Base-by-base conservation (phyloP, 1,140 invertebrate species). In the Ceratina australensis region DNA sequence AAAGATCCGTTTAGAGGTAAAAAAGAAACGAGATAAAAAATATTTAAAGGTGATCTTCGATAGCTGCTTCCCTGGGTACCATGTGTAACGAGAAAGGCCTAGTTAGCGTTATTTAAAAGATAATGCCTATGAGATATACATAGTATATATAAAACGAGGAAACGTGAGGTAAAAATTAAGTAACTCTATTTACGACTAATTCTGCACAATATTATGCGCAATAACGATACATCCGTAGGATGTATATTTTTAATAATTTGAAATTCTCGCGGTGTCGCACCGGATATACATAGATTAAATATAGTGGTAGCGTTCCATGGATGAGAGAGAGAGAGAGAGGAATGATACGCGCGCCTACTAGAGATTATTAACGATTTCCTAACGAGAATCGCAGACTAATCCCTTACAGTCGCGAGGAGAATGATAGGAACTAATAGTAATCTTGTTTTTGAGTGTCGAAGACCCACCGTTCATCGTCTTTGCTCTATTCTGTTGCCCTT, bases 161-260 rank as follows among this genome's bases (percentile, higher is more conserved):
- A 47, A 42, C 56, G 33, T 16, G 49, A 59, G 33, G 24, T 8
- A n/a, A 20, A 20, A 49, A 16, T 13, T 12, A 16, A 16, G n/a
- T 16, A 68, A 42, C 72, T 80, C 54, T 50, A 68, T 75, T 68
- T 56, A 79, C 81, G 77, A 81, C 84, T 84, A 87, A 80, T 86
- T 87, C 81, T 87, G 87, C 87, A 87, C 87, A 88, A 88, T 86
- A 82, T 87, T 81, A 88, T 86, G 82, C 85, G 85, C 85, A 83
- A 81, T 84, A 80, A 67, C 65, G 49, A 76, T 83, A 76, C 72
- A 84, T 83, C 78, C 63, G 59, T 77, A 79, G 59, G 81, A 77
- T 83, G 81, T 84, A 59, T 84, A 84, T 84, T 84, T 84, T 84
- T 83, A 84, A 83, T 83, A 83, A 83, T 72, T 83, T 80, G 22